Evolutionary conservation across 2,797 vertebrate genomes (phyloP), one percentile per base, ranked within the genome.

Genomic region (Balearica regulorum): DNA sequence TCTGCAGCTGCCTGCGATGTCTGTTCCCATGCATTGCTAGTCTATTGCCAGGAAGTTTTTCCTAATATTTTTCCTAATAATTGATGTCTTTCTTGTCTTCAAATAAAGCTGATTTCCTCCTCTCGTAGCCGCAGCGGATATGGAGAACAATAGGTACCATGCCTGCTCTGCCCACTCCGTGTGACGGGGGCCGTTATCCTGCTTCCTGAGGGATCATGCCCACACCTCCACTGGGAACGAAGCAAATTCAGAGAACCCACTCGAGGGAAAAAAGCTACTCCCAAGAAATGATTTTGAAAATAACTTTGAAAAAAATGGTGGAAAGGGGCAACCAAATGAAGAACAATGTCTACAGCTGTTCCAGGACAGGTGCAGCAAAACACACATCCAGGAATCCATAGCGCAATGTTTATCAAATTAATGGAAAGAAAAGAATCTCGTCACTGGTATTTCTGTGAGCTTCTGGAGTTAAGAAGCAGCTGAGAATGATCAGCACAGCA

Each of bases 21-120:
- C 72, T 83, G 82, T 95, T 97, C 94, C 94, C 94, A 90, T 68
- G 94, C 65, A 25, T 37, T 66, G 68, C 89, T 85, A 1, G 10
- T 1, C 68, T 33, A 3, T 29, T 89, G 85, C 72, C 94, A 96
- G 95, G 94, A 93, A 95, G 91, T 80, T 93, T 93, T 81, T 14
- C 79, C 93, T 75, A 83, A 86, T 83, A 26, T 64, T 91, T 94
- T 81, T 83, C 69, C 76, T 86, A 61, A 90, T 86, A 61, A 90
- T 86, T 89, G 87, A n/a, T 94, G 89, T 64, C 93, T 71, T 15
- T 91, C 76, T 83, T 77, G 94, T 82, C 85, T 85, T 48, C 76
- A 81, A 61, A 90, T 83, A 90, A 82, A 90, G 83, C 70, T 4
- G 53, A 72, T 91, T 96, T 95, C 95, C 94, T 96, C 75, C 90